Evolutionary conservation across 2,113 vertebrate genomes (phyloP), one percentile per base, ranked within the genome.

Genomic region (Polypterus senegalus): DNA sequence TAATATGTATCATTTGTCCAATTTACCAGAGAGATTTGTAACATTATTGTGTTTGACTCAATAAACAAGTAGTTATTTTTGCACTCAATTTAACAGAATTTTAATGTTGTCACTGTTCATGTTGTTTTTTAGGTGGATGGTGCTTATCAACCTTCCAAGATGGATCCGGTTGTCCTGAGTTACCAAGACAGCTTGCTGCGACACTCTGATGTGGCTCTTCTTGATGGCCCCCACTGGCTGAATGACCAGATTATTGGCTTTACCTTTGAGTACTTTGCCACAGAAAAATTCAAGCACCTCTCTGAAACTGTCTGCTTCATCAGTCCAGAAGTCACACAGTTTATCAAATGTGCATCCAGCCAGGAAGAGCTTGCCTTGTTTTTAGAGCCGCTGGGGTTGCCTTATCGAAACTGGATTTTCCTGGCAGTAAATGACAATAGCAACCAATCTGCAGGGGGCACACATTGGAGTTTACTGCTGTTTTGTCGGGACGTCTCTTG

Each of bases 211-310:
- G 74, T 99, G 60, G 82, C 83, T 3, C 75, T 99, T 4, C 80
- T 99, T 69, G 91, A 97, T 5, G 92, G 93, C 9, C 93, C 94
- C 0, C 73, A 83, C 78, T 99, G 96, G 96, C 91, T 99, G 57
- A 99, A 98, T 2, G 96, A 99, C 71, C 91, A 83, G 64, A 84
- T 98, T 71, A 97, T 99, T 1, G 92, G 93, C 0, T 99, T 99
- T 53, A 86, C 91, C 71, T 99, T 99, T 1, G 96, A 99, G 71
- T 99, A 93, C 70, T 92, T 98, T 6, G 68, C 86, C 55, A 76
- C 73, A 0, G 81, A 88, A 61, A 86, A 89, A 66, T 92, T 93
- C 76, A 79, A 69, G 70, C 81, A 82, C 65, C 84, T 87, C 44
- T 69, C 77, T 0, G 75, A 83, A 9, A 71, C 71, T 0, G 75